These are phyloP conservation scores for Eptesicus fuscus DNA, from an alignment of 2,113 vertebrate genomes.

Conservation along the genomic window DNA sequence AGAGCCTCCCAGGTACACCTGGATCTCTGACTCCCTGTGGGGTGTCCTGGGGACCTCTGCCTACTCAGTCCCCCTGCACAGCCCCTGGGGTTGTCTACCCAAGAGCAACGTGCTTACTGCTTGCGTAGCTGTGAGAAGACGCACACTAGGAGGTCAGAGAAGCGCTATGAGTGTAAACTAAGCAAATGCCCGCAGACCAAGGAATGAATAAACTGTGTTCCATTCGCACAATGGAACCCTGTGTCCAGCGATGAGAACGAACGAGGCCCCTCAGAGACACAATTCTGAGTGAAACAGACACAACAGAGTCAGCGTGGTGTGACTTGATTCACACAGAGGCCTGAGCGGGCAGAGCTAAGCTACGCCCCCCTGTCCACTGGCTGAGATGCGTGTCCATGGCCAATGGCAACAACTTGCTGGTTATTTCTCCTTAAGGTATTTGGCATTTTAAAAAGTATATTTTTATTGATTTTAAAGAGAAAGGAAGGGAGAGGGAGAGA, in stretches of 20 bases:
- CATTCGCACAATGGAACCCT: rapidly evolving
- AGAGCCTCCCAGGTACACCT: not conserved
- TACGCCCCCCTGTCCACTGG: not conserved
- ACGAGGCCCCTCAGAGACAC: rapidly evolving
- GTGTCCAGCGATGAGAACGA: rapidly evolving
- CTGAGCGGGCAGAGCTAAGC: not conserved
- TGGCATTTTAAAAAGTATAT: not conserved
- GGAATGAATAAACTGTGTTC: rapidly evolving
- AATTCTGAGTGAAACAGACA: not conserved
- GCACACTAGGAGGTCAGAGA: rapidly evolving
- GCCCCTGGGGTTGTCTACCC: rapidly evolving
- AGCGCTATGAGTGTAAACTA: rapidly evolving
- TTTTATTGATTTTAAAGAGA: too few species aligned
- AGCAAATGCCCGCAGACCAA: not conserved
- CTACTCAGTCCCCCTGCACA: not conserved
- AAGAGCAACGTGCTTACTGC: not conserved
- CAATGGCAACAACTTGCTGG: not conserved
- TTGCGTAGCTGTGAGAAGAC: rapidly evolving
- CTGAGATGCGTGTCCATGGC: rapidly evolving
- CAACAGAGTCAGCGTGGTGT: rapidly evolving
- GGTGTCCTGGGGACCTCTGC: not conserved
- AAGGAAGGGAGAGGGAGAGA: too few species aligned
- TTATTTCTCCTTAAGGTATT: not conserved
- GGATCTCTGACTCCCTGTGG: not conserved
- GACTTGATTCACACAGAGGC: not conserved